phyloP scores from a whole-genome alignment of 2,113 vertebrate species.

The Dasyprocta punctata region DNA sequence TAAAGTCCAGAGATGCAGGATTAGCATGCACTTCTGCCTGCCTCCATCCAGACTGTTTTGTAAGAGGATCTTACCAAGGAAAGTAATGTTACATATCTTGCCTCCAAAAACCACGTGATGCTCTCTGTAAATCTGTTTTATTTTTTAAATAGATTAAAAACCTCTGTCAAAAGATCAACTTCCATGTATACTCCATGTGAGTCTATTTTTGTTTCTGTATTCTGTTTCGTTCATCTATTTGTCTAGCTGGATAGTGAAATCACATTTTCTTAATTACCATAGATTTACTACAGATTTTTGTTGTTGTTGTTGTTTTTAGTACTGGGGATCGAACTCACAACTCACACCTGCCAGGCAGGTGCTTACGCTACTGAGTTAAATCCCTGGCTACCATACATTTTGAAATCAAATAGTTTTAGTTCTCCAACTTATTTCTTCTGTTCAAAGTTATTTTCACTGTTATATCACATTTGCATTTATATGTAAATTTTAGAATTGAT shows the following conservation, averaged over 20 bases:
- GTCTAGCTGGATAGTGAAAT: not conserved
- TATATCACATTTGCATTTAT: not conserved
- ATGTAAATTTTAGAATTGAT: not conserved
- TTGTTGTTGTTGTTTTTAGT: no score
- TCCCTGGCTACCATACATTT: no score
- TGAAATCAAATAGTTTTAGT: not conserved
- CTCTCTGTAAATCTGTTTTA: not conserved
- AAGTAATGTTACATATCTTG: not conserved
- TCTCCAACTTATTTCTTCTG: not conserved
- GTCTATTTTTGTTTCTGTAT: not conserved
- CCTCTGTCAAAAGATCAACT: not conserved
- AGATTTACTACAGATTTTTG: not conserved
- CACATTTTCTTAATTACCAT: not conserved
- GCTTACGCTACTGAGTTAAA: no score
- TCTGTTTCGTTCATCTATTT: not conserved
- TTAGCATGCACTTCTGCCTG: not conserved
- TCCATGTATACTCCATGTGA: not conserved
- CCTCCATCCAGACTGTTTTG: not conserved
- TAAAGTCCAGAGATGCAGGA: not conserved
- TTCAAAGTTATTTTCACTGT: not conserved
- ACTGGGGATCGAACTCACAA: no score
- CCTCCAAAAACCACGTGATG: not conserved
- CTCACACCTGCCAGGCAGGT: no score
- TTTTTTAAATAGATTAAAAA: not conserved
- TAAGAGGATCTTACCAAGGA: no score